Base-by-base conservation (phyloP, 2,888 invertebrate genomes). In the Proisotoma minuta region DNA sequence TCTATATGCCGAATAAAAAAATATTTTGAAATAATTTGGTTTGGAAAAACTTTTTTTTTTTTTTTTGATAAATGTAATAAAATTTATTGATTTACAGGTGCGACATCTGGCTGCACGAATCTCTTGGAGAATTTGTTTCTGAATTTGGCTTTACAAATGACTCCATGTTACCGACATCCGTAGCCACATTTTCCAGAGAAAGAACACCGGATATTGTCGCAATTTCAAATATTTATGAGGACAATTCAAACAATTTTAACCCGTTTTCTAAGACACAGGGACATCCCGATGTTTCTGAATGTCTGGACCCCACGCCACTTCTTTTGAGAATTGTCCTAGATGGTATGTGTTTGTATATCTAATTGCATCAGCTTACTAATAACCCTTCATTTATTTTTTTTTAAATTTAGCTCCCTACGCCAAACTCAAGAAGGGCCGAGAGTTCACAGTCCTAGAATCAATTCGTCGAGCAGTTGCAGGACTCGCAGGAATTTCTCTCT, bases 401-500 rank as follows among this genome's bases (percentile, higher is more conserved):
- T n/a, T n/a, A n/a, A n/a, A n/a, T n/a, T n/a, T n/a, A 70, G 72
- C 72, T 60, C 70, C 71, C 40, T 73, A 72, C 59, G 51, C 68
- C 53, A 73, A 73, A 64, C 62, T 73, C 48, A 72, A 70, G 60
- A 63, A 66, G 58, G 73, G 73, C 52, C 65, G 66, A 39, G 73
- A 73, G 59, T 72, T 72, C 56, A 71, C 72, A 20, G 76, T 75
- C 28, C 69, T 75, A 68, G 76, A 77, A 52, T 75, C 75, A 27
- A 75, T 77, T 51, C 70, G 76, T 34, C 66, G 75, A 63, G 75
- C 75, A 15, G 74, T 77, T 43, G 76, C 76, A 20, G 75, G 75
- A 39, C 70, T 76, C 8, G 76, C 76, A 47, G 75, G 75, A n/a
- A 75, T 77, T 34, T 76, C 76, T 22, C 74, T 76, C 18, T 71